Evolutionary conservation across 2,113 vertebrate genomes (phyloP).

Genomic region (Seriola dumerili): DNA sequence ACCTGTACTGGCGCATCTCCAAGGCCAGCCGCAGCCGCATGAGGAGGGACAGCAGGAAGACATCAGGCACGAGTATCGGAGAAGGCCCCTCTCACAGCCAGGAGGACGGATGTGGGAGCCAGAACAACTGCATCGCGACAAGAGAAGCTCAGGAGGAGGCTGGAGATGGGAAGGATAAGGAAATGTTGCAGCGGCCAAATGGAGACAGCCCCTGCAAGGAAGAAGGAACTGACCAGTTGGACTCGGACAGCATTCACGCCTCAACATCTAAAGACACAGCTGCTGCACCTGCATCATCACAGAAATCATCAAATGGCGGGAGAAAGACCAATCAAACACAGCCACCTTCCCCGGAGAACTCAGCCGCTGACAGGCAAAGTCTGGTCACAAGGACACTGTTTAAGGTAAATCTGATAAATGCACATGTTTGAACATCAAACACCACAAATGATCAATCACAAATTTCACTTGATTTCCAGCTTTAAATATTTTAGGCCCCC

Average conservation of each 20-base stretch:
- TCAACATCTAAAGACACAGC: conserved; percentile 60
- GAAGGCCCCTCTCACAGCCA: conserved; percentile 87
- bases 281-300: background rate
- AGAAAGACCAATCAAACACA: conserved; percentile 47
- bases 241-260: conserved; percentile 43
- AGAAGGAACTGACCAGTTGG: background rate
- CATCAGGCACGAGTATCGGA: conserved; percentile 83
- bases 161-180: conserved; percentile 56
- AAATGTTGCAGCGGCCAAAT: conserved; percentile 65
- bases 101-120: conserved; percentile 86
- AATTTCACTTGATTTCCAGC: background rate
- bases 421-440: conserved; percentile 30
- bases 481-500: background rate
- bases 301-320: conserved; percentile 8
- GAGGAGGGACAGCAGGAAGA: conserved; percentile 89
- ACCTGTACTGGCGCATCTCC: conserved; percentile 97
- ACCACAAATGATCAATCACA: background rate
- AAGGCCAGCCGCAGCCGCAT: conserved; percentile 94
- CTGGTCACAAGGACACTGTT: conserved; percentile 62
- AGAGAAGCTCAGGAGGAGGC: conserved; percentile 29
- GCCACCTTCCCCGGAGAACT: conserved; percentile 52
- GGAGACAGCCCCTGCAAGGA: conserved; percentile 43
- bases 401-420: conserved; percentile 44
- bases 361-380: conserved; percentile 63
- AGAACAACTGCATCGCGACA: conserved; percentile 78